A percentile compares a stretch with the other conserved stretches of the same genome.
Evolutionary conservation across 2,888 invertebrate species (phyloP).

Genomic region (Anodontia alba): DNA sequence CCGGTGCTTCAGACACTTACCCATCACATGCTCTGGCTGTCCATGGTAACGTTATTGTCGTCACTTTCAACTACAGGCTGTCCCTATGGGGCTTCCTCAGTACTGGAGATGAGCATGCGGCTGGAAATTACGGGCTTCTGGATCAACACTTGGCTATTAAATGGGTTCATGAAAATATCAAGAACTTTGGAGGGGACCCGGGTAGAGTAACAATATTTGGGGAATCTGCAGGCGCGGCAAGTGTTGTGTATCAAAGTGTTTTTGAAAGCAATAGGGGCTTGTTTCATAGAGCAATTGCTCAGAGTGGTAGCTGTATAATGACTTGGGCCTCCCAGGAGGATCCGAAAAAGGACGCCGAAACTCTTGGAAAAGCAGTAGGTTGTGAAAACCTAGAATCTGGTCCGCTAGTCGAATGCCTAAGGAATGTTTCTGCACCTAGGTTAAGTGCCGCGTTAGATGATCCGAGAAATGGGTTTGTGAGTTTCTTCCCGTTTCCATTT

Average conservation of each 20-base stretch:
- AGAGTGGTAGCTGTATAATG: background rate
- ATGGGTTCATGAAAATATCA: conserved; percentile 18
- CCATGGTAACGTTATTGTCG: conserved; percentile 8
- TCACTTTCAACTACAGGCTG: conserved; percentile 9
- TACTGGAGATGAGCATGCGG: background rate
- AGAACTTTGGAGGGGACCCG: background rate
- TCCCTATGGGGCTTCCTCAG: conserved; percentile 8
- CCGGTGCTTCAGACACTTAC: background rate
- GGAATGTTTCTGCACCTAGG: background rate
- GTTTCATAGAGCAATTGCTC: conserved; percentile 18
- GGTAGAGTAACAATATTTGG: conserved; percentile 13
- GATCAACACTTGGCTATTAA: conserved; percentile 14
- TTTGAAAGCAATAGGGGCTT: background rate
- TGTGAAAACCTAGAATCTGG: background rate
- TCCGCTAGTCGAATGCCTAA: background rate
- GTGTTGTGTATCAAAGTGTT: background rate
- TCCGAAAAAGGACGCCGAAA: background rate
- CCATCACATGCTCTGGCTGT: background rate
- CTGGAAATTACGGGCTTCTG: background rate
- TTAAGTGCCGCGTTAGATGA: background rate
- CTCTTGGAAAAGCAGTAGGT: background rate
- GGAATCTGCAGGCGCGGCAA: conserved; percentile 6
- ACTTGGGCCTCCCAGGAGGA: background rate
- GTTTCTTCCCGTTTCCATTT: background rate
- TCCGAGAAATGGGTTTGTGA: background rate